These are phyloP conservation scores for Isaurus tuberculatus DNA, from an alignment of 92 coral and sea anemone genomes.

Conservation along the genomic window DNA sequence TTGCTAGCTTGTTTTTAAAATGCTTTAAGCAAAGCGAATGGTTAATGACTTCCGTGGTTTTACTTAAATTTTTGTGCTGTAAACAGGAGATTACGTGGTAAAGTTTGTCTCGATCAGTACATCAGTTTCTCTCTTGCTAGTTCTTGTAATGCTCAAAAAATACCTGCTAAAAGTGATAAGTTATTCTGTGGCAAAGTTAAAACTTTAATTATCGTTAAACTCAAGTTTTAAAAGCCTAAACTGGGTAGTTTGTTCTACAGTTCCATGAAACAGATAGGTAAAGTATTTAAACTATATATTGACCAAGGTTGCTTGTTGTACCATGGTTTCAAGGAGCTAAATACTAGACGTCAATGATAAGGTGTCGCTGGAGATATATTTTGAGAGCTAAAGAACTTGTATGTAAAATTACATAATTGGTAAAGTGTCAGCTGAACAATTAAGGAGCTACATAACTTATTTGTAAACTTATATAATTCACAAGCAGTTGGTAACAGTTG, in stretches of 20 bases:
- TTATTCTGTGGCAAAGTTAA: neutral
- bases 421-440: neutral
- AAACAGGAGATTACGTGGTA: neutral
- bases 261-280: too few species aligned
- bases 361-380: neutral
- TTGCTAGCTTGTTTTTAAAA: slow-evolving; percentile 1
- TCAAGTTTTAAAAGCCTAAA: too few species aligned
- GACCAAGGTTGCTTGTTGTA: too few species aligned
- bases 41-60: neutral
- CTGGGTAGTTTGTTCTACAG: too few species aligned
- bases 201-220: too few species aligned
- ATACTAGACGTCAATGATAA: too few species aligned
- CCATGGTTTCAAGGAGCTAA: too few species aligned
- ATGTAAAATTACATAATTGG: neutral
- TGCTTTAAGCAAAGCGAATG: neutral
- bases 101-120: neutral
- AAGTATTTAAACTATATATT: too few species aligned
- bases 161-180: neutral
- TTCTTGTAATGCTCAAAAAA: neutral
- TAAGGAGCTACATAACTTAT: neutral
- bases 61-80: neutral
- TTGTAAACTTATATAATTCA: neutral
- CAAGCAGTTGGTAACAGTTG: neutral
- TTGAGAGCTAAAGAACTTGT: neutral
- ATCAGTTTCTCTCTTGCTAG: neutral